A percentile compares a stretch with the other conserved stretches of the same genome.
Conservation (phyloP, 2,113 vertebrate species). For the Oncorhynchus gorbuscha region DNA sequence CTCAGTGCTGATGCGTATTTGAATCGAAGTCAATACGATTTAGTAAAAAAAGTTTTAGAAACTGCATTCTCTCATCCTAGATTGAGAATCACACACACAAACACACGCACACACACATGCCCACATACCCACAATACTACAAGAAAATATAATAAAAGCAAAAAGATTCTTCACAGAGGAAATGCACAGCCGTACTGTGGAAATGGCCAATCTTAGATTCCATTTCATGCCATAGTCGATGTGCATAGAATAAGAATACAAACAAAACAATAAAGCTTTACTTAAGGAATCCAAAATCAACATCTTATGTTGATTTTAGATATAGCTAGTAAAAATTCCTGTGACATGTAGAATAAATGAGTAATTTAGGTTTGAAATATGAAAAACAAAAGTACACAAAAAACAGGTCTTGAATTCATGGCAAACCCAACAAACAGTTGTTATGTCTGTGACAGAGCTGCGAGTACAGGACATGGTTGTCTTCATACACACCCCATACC, state of each 20-base stretch:
- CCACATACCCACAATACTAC: slow-evolving; percentile 27
- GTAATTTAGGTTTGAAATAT: slow-evolving; percentile 16
- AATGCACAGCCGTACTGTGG: slow-evolving; percentile 61
- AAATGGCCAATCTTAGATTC: slow-evolving; percentile 51
- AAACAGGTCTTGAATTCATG: slow-evolving; percentile 54
- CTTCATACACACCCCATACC: too few species aligned
- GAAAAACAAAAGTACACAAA: slow-evolving; percentile 23
- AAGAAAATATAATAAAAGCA: slow-evolving; percentile 44
- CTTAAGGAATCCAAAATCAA: slow-evolving; percentile 58
- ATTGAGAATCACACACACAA: slow-evolving; percentile 15
- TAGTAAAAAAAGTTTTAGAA: slow-evolving; percentile 38
- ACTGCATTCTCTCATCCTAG: slow-evolving; percentile 9
- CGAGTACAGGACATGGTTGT: slow-evolving; percentile 29
- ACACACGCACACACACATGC: slow-evolving; percentile 32
- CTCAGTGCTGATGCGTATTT: slow-evolving; percentile 50
- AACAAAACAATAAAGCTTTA: slow-evolving; percentile 53
- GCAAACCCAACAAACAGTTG: slow-evolving; percentile 54
- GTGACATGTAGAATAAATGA: slow-evolving; percentile 57
- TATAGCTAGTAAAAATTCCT: slow-evolving; percentile 51
- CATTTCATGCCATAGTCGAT: slow-evolving; percentile 66
- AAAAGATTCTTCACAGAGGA: slow-evolving; percentile 53
- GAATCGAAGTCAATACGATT: slow-evolving; percentile 33
- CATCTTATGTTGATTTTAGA: slow-evolving; percentile 62
- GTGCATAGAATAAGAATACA: slow-evolving; percentile 71
- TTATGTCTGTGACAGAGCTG: slow-evolving; percentile 47